Percentiles rank a stretch among this genome's conserved stretches.
Evolutionary conservation across 2,113 vertebrate species (phyloP).

Genomic region (Pica pica): DNA sequence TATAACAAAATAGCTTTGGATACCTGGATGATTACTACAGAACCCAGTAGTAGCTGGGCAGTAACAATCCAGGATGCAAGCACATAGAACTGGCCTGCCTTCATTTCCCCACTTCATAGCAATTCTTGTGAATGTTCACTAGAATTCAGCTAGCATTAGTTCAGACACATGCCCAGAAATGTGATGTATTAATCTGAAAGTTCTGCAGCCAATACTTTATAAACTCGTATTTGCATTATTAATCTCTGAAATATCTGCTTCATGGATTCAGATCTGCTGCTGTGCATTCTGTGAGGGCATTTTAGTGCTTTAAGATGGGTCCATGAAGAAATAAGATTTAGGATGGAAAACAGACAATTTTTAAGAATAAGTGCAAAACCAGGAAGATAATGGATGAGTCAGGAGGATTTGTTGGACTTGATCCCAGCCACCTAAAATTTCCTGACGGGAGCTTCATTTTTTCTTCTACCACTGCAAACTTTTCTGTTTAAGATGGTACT

Average conservation of each 20-base stretch:
- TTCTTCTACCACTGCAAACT: not conserved
- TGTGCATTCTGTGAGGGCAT: not conserved
- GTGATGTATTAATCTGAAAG: not conserved
- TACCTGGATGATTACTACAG: not conserved
- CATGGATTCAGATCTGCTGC: not conserved
- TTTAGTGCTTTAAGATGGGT: not conserved
- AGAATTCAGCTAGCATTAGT: not conserved
- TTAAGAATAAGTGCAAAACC: not conserved
- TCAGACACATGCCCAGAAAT: not conserved
- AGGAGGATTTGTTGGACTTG: constrained; percentile 36
- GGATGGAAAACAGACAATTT: not conserved
- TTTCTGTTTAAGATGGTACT: not conserved
- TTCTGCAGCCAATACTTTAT: not conserved
- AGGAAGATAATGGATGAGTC: constrained; percentile 27
- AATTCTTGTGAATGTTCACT: not conserved
- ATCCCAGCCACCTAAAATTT: constrained; percentile 22
- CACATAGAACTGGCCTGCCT: not conserved
- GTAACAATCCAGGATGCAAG: not conserved
- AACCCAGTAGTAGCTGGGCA: accelerated
- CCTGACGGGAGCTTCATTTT: not conserved
- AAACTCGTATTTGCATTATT: not conserved
- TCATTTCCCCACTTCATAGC: not conserved
- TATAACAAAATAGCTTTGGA: not conserved
- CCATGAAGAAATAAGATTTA: not conserved
- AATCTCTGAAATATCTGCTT: not conserved